Conservation (phyloP, 2,888 invertebrate species). For the Drosophila robusta region DNA sequence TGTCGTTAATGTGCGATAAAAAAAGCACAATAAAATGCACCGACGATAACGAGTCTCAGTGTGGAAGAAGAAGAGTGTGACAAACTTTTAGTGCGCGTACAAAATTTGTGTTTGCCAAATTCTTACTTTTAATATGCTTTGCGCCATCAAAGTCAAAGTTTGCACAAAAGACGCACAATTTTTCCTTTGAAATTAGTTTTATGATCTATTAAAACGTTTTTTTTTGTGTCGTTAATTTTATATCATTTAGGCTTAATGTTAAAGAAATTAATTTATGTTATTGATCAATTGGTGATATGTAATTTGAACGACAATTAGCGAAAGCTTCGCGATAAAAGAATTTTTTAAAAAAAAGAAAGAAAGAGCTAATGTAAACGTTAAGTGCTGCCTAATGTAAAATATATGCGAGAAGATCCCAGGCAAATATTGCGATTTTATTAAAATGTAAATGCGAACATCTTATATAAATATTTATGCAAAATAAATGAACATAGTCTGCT, state of each 20-base stretch:
- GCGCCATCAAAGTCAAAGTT: conserved; percentile 8
- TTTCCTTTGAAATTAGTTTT: neutral
- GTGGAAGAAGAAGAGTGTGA: neutral
- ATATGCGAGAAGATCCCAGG: neutral
- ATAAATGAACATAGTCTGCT: conserved; percentile 46
- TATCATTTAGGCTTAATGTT: too few species aligned
- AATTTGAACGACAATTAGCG: too few species aligned
- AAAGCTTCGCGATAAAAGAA: too few species aligned
- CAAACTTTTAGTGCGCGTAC: conserved; percentile 29
- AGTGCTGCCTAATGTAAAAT: neutral
- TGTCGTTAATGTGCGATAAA: conserved; percentile 53
- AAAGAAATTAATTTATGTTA: neutral
- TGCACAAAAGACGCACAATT: neutral
- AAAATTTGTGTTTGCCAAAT: conserved; percentile 17
- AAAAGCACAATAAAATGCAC: conserved; percentile 46
- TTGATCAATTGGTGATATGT: too few species aligned
- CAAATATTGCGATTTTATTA: conserved; percentile 2
- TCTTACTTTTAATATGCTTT: conserved; percentile 20
- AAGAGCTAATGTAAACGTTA: neutral
- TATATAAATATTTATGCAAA: conserved; percentile 71
- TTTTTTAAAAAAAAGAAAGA: too few species aligned
- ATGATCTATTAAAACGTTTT: neutral
- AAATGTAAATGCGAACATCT: conserved; percentile 12
- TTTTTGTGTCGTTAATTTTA: neutral
- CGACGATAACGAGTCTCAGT: conserved; percentile 24